Conservation (phyloP, 2,113 vertebrate species). For the Cheirogaleus medius region DNA sequence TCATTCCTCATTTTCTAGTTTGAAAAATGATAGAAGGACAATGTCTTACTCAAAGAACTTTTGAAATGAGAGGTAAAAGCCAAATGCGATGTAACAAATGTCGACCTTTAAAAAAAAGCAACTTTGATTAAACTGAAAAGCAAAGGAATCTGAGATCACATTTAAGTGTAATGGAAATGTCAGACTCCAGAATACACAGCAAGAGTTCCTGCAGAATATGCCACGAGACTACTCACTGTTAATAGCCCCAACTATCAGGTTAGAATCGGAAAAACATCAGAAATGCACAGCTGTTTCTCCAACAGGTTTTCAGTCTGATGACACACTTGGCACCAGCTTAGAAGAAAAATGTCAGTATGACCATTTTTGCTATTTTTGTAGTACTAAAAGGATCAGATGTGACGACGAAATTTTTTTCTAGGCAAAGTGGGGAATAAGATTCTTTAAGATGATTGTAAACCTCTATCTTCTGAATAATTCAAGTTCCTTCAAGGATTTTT, state of each 20-base stretch:
- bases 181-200: conserved; percentile 54
- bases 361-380: conserved; percentile 43
- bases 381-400: conserved; percentile 43
- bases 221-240: conserved; percentile 40
- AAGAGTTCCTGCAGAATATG: conserved; percentile 46
- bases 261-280: conserved; percentile 55
- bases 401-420: conserved; percentile 16
- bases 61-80: conserved; percentile 28
- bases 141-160: conserved; percentile 66
- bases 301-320: conserved; percentile 29
- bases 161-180: conserved; percentile 56
- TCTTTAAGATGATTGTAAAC: conserved; percentile 37
- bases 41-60: conserved; percentile 43
- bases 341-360: conserved; percentile 52
- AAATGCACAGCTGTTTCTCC: conserved; percentile 43
- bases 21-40: neutral
- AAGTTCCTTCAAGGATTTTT: conserved; percentile 24
- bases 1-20: neutral
- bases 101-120: conserved; percentile 27
- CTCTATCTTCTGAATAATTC: conserved; percentile 40
- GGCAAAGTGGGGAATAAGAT: neutral
- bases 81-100: conserved; percentile 7
- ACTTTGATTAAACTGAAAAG: conserved; percentile 54
- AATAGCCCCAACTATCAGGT: conserved; percentile 52
- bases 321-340: neutral